Conservation (phyloP, 2,113 vertebrate species). For the Phocoena sinus region DNA sequence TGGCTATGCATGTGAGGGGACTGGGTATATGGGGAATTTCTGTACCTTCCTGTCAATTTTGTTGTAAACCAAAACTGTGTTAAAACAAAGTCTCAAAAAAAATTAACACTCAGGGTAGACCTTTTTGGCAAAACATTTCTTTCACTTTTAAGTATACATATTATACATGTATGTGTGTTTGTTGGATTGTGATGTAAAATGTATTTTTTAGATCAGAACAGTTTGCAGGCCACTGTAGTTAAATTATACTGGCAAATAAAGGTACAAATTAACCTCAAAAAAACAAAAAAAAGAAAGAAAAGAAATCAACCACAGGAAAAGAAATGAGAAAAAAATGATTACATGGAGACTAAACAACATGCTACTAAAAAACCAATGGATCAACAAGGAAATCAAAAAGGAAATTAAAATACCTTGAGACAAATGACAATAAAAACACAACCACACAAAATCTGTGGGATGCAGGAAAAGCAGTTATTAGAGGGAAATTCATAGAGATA, state of each 20-base stretch:
- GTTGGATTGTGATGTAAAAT: not conserved
- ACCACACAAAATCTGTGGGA: not conserved
- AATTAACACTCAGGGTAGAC: not conserved
- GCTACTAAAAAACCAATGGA: not conserved
- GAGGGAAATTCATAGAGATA: not conserved
- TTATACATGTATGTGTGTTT: not conserved
- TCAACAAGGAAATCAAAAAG: not conserved
- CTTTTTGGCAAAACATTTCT: not conserved
- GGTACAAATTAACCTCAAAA: not conserved
- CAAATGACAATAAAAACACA: not conserved
- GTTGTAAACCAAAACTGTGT: not conserved
- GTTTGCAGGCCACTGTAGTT: not conserved
- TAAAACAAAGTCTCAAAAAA: not conserved
- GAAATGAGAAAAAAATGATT: not conserved
- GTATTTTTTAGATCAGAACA: not conserved
- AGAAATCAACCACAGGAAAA: not conserved
- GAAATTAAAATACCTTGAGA: not conserved
- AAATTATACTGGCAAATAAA: not conserved
- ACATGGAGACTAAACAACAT: not conserved
- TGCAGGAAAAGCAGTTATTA: not conserved
- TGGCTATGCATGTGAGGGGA: not conserved
- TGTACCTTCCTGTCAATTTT: not conserved
- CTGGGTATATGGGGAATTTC: not conserved
- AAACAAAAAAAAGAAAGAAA: not conserved
- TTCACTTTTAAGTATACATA: not conserved